Base-by-base conservation (phyloP, 2,113 vertebrate genomes). In the Nansenia antarctica region DNA sequence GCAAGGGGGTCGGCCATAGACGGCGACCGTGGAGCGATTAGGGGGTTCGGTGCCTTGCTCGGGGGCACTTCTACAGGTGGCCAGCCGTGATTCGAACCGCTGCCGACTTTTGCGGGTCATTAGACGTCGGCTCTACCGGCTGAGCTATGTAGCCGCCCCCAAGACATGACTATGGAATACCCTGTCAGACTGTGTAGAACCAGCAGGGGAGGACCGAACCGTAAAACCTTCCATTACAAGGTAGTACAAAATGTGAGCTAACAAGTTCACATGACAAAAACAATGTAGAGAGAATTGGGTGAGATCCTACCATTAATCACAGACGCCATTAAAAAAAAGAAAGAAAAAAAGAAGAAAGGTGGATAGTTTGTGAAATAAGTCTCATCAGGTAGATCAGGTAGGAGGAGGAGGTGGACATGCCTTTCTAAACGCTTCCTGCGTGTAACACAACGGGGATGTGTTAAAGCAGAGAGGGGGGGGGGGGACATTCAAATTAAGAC, bases 401-500 rank as follows among this genome's bases (percentile, higher is more conserved):
- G 49, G 55, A 35, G 26, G 26, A 55, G 30, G 4, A 31, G 0
- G 32, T 22, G 37, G 12, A 42, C 12, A 14, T 29, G 53, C 24
- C 26, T 18, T 14, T 55, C 53, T 12, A 55, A 55, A 27, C 45
- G 18, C 15, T 63, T 53, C 54, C 69, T 61, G 31, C 49, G 27
- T 9, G 59, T 69, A 67, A 62, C 34, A 42, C n/a, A 9, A 69
- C 24, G 15, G 39, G 39, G 20, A 34, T 55, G 26, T 55, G 62
- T 73, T 52, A 66, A 45, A 73, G 74, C 22, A 54, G 9, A 57
- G 4, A 26, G 68, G 24, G 26, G 59, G 24, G 26, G 59, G 26
- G 45, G 66, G 71, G 31, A 70, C 24, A 32, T 37, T 68, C 11
- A 52, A 69, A 74, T 67, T 58, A 75, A 69, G 35, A 57, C 59